These are phyloP conservation scores for Hylia prasina DNA, from an alignment of 2,113 vertebrate genomes.

Conservation along the genomic window DNA sequence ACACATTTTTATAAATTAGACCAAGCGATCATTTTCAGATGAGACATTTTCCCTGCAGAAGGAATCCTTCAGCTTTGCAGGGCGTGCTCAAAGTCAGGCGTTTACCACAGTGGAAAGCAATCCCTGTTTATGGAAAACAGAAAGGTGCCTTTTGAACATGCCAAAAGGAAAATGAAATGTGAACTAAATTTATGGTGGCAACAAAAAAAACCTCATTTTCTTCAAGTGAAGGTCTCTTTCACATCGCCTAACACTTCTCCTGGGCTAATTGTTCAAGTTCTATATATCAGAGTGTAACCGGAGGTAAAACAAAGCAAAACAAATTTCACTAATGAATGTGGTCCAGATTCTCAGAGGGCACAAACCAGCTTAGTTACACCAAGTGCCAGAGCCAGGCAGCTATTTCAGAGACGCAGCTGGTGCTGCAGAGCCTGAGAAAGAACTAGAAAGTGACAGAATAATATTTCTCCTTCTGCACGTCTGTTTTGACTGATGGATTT, in stretches of 20 bases:
- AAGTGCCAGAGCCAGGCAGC: neutral
- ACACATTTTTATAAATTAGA: conserved; percentile 51
- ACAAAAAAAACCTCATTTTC: conserved; percentile 16
- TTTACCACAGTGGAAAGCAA: neutral
- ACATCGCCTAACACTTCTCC: neutral
- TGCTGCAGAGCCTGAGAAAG: neutral
- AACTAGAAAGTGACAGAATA: neutral
- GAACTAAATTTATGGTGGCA: conserved; percentile 33
- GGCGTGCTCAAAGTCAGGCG: neutral
- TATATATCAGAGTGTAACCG: neutral
- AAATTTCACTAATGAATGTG: neutral
- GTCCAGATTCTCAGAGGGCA: neutral
- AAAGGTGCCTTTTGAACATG: neutral
- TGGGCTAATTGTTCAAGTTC: conserved; percentile 38
- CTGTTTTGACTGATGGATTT: conserved; percentile 12
- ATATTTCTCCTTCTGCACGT: neutral
- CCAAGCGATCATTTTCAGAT: conserved; percentile 7
- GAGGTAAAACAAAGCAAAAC: conserved; percentile 19
- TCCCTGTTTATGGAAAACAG: neutral
- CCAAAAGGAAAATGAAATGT: conserved; percentile 29
- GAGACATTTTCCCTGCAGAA: conserved; percentile 39
- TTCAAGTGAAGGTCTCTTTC: neutral
- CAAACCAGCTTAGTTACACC: neutral
- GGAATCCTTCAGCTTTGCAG: conserved; percentile 4
- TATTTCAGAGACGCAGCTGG: neutral